Conservation (phyloP, 1,140 invertebrate genomes). For the Camponotus vicinus region DNA sequence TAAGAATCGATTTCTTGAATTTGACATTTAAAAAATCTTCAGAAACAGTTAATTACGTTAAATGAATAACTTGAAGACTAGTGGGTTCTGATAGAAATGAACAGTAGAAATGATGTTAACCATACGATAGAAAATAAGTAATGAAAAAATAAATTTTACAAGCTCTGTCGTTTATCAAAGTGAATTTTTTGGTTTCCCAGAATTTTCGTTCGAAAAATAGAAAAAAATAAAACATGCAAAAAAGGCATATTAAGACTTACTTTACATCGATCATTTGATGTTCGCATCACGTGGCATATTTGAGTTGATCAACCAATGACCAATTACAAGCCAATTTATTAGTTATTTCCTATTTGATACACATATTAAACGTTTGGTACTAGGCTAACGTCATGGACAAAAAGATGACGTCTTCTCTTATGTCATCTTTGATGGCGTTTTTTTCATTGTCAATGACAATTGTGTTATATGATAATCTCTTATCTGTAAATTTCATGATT, state of each 20-base stretch:
- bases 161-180: background rate
- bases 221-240: background rate
- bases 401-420: conserved; percentile 9
- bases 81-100: background rate
- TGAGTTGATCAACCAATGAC: too few relatives aligned
- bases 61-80: background rate
- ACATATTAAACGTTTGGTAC: too few relatives aligned
- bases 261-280: too few relatives aligned
- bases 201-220: too few relatives aligned
- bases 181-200: background rate
- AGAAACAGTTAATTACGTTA: background rate
- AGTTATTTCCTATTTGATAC: too few relatives aligned
- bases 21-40: background rate
- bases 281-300: too few relatives aligned
- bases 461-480: too few relatives aligned
- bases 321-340: too few relatives aligned
- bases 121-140: background rate
- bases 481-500: background rate
- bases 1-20: background rate
- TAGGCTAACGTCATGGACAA: background rate
- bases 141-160: background rate
- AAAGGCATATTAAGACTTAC: background rate
- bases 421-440: too few relatives aligned
- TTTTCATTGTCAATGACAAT: too few relatives aligned
- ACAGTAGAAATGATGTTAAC: too few relatives aligned